Evolutionary conservation across 2,888 invertebrate genomes (phyloP).

Genomic region (Lasiommata megera): DNA sequence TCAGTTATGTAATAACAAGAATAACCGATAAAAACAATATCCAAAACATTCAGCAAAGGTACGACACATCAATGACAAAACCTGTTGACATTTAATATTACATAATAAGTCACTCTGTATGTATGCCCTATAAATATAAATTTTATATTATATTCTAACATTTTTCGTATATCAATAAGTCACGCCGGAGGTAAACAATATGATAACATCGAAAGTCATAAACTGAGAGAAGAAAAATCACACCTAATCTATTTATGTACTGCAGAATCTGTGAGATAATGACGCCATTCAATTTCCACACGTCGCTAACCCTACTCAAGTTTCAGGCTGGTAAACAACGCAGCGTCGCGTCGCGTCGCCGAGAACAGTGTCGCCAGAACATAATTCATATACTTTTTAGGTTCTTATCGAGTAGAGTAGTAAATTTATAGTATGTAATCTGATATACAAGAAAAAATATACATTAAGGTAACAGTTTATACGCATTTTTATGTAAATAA

Average conservation of each 20-base stretch:
- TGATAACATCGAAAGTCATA: background rate
- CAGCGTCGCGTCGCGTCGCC: constrained; percentile 16
- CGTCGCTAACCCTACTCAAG: constrained; percentile 5
- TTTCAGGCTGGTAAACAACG: constrained; percentile 30
- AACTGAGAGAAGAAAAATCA: constrained; percentile 5
- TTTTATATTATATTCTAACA: no score
- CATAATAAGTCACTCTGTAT: no score
- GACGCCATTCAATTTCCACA: background rate
- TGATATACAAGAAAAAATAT: no score
- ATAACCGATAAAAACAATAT: no score
- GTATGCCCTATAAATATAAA: no score
- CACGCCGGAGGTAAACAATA: background rate
- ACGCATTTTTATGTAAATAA: no score
- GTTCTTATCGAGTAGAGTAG: background rate
- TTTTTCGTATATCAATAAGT: background rate
- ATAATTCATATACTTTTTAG: constrained; percentile 1
- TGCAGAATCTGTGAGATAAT: background rate
- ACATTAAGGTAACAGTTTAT: no score
- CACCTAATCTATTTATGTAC: background rate
- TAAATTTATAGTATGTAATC: no score
- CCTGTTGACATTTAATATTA: no score
- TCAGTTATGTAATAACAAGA: no score
- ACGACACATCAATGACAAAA: no score
- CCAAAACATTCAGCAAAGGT: no score
- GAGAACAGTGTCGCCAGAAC: constrained; percentile 22